Conservation (phyloP, 2,888 invertebrate genomes). For the Eupsilia transversa region DNA sequence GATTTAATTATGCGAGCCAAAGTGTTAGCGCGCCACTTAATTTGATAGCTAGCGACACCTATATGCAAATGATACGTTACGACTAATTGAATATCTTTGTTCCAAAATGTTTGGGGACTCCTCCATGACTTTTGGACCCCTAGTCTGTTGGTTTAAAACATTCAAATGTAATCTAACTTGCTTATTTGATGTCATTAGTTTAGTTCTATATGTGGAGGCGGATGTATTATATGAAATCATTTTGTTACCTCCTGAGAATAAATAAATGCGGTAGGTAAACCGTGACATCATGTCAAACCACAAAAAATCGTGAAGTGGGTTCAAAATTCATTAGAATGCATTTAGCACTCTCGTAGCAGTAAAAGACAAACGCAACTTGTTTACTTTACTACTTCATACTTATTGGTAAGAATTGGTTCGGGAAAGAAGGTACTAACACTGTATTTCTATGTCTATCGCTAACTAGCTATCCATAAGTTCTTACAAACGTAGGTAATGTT, state of each 20-base stretch:
- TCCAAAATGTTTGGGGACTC: slow-evolving; percentile 74
- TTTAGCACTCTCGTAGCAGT: neutral
- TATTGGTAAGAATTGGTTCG: neutral
- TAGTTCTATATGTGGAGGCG: slow-evolving; percentile 3
- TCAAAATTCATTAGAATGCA: slow-evolving; percentile 6
- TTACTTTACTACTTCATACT: neutral
- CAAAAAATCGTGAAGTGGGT: slow-evolving; percentile 12
- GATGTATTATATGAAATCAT: slow-evolving; percentile 40
- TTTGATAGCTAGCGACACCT: slow-evolving; percentile 88
- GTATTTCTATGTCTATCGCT: too few species aligned
- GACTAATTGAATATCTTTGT: slow-evolving; percentile 89
- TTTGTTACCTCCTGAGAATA: slow-evolving; percentile 26
- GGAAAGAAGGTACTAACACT: neutral
- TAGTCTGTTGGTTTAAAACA: slow-evolving; percentile 67
- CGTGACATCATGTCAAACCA: slow-evolving; percentile 44
- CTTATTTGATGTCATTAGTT: slow-evolving; percentile 31
- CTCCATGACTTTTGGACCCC: slow-evolving; percentile 79
- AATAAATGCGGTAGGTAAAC: slow-evolving; percentile 26
- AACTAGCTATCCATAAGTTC: neutral
- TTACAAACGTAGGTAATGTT: neutral
- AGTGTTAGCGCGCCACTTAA: slow-evolving; percentile 85
- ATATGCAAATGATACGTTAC: slow-evolving; percentile 88
- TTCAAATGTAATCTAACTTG: slow-evolving; percentile 65
- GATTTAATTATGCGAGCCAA: slow-evolving; percentile 86
- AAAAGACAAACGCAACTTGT: neutral